Percentiles rank a stretch among this genome's conserved stretches.
These are phyloP conservation scores for Himalopsyche anomala DNA, from an alignment of 2,888 invertebrate genomes.

Conservation along the genomic window DNA sequence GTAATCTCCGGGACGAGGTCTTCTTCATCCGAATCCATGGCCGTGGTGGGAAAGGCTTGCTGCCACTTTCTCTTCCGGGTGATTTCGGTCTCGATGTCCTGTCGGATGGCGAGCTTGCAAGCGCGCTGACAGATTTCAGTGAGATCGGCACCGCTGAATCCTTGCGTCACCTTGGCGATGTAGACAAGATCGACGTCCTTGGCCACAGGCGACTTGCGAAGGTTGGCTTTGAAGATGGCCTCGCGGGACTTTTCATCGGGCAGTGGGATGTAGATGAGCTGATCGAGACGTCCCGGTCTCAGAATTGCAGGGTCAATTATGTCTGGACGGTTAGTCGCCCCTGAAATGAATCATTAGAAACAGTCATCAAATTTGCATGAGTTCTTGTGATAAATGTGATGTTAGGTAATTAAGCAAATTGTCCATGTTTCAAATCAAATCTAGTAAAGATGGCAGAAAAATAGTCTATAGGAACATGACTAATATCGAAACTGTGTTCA, in stretches of 20 bases:
- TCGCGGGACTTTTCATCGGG: slow-evolving; percentile 99
- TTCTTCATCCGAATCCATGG: slow-evolving; percentile 95
- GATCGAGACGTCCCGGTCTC: slow-evolving; percentile 98
- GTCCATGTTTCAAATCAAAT: too few relatives aligned
- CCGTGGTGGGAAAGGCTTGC: slow-evolving; percentile 82
- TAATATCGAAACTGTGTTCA: background rate
- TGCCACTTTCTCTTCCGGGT: slow-evolving; percentile 91
- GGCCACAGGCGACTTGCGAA: slow-evolving; percentile 96
- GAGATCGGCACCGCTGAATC: slow-evolving; percentile 99
- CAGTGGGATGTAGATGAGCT: slow-evolving; percentile 99
- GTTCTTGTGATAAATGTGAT: too few relatives aligned
- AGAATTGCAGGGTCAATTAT: slow-evolving; percentile 99
- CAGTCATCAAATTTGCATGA: too few relatives aligned
- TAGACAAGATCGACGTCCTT: slow-evolving; percentile 94
- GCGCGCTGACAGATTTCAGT: slow-evolving; percentile 99
- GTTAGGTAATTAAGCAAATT: too few relatives aligned
- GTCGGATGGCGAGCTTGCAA: slow-evolving; percentile 98
- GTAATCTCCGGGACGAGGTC: slow-evolving; percentile 99
- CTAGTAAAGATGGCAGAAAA: too few relatives aligned
- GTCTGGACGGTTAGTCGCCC: slow-evolving; percentile 81
- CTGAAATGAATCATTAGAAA: slow-evolving; percentile 65
- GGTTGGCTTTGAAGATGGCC: slow-evolving; percentile 95
- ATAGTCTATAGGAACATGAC: too few relatives aligned
- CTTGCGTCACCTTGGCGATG: slow-evolving; percentile 92
- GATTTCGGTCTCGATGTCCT: slow-evolving; percentile 98